phyloP scores from a whole-genome alignment of 1,140 invertebrate species.

The Micrasema longulum region DNA sequence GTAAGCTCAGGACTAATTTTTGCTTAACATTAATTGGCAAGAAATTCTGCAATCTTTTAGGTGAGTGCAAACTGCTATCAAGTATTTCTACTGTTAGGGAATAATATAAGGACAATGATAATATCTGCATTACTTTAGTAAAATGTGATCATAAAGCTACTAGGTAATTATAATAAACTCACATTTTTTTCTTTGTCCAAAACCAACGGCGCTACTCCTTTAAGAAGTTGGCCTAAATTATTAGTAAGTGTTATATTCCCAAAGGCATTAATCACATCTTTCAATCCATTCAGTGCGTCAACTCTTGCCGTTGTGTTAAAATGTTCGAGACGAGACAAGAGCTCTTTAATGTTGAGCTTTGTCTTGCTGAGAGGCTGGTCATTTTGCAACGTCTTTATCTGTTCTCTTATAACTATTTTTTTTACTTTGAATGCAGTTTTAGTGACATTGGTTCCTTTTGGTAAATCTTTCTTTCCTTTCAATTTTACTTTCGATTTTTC shows the following conservation, averaged over 20 bases:
- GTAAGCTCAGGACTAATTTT: too few relatives aligned
- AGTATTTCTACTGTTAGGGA: too few relatives aligned
- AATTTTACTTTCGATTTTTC: constrained; percentile 85
- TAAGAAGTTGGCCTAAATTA: constrained; percentile 76
- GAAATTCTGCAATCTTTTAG: too few relatives aligned
- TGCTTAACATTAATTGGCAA: too few relatives aligned
- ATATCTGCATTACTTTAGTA: too few relatives aligned
- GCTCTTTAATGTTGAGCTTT: constrained; percentile 83
- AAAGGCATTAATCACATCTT: constrained; percentile 73
- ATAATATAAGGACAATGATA: too few relatives aligned
- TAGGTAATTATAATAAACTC: too few relatives aligned
- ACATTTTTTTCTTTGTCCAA: constrained; percentile 77
- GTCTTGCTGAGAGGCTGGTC: constrained; percentile 75
- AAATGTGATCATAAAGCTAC: too few relatives aligned
- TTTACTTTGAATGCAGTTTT: constrained; percentile 89
- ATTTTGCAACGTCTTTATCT: constrained; percentile 74
- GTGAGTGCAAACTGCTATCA: too few relatives aligned
- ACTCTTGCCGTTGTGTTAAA: constrained; percentile 79
- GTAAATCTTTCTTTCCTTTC: constrained; percentile 78
- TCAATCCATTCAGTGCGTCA: constrained; percentile 78
- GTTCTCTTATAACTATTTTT: constrained; percentile 84
- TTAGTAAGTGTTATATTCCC: constrained; percentile 60
- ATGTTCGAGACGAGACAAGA: constrained; percentile 80
- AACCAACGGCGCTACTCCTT: constrained; percentile 75
- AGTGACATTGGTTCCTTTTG: constrained; percentile 81